Evolutionary conservation across 1,140 invertebrate genomes (phyloP).

Genomic region (Hormaphis cornu): DNA sequence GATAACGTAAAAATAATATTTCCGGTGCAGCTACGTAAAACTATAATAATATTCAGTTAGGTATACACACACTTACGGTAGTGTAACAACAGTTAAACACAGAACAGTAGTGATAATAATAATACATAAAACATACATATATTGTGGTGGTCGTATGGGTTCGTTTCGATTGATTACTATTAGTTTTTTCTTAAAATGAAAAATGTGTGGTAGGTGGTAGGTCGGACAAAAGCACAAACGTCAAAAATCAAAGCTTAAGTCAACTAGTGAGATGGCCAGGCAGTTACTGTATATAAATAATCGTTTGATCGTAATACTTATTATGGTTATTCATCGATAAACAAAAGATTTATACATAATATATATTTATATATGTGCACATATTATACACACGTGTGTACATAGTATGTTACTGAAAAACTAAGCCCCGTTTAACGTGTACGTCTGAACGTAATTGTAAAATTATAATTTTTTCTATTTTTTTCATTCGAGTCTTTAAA

Average conservation of each 20-base stretch:
- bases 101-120: neutral
- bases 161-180: neutral
- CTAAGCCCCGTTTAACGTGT: too few species aligned
- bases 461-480: neutral
- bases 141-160: too few species aligned
- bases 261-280: constrained; percentile 38
- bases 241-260: constrained; percentile 38
- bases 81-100: neutral
- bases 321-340: neutral
- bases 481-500: neutral
- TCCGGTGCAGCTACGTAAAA: neutral
- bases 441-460: neutral
- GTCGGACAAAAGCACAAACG: constrained; percentile 29
- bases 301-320: neutral
- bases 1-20: neutral
- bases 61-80: constrained; percentile 7
- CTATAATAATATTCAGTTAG: neutral
- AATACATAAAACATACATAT: constrained; percentile 16
- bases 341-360: neutral
- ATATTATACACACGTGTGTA: neutral
- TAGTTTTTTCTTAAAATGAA: neutral
- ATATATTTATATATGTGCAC: constrained; percentile 34
- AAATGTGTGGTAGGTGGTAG: neutral
- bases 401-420: neutral
- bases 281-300: constrained; percentile 34